phyloP scores from a whole-genome alignment of 2,113 vertebrate genomes.

The Oreochromis tanganicae region DNA sequence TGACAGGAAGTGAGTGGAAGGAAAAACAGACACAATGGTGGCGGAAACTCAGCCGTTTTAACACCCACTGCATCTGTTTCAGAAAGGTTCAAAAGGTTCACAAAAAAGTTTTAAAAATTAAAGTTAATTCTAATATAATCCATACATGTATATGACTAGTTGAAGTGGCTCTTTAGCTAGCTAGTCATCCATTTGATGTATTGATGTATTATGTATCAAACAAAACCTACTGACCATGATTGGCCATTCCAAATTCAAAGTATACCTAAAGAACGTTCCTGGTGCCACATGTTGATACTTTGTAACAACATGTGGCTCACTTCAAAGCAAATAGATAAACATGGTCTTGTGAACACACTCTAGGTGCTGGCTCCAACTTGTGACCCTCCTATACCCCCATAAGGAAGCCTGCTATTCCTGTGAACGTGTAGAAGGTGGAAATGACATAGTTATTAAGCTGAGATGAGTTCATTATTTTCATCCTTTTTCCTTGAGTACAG shows the following conservation, averaged over 20 bases:
- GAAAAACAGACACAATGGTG: background rate
- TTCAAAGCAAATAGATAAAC: background rate
- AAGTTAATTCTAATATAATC: background rate
- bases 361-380: slow-evolving; percentile 2
- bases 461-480: background rate
- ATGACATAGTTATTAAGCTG: background rate
- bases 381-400: background rate
- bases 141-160: background rate
- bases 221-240: background rate
- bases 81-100: background rate
- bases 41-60: background rate
- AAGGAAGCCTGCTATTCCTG: background rate
- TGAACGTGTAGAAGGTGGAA: slow-evolving; percentile 14
- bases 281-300: background rate
- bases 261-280: background rate
- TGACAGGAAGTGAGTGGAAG: background rate
- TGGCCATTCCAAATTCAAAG: background rate
- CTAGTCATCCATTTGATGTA: background rate
- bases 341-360: background rate
- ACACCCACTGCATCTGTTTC: background rate
- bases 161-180: background rate
- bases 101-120: rapidly evolving
- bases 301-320: background rate
- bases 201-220: background rate
- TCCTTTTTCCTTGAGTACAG: background rate